Percentiles rank a stretch among this genome's conserved stretches.
These are phyloP conservation scores for Agonopterix heracliana DNA, from an alignment of 2,888 invertebrate genomes.

Conservation along the genomic window DNA sequence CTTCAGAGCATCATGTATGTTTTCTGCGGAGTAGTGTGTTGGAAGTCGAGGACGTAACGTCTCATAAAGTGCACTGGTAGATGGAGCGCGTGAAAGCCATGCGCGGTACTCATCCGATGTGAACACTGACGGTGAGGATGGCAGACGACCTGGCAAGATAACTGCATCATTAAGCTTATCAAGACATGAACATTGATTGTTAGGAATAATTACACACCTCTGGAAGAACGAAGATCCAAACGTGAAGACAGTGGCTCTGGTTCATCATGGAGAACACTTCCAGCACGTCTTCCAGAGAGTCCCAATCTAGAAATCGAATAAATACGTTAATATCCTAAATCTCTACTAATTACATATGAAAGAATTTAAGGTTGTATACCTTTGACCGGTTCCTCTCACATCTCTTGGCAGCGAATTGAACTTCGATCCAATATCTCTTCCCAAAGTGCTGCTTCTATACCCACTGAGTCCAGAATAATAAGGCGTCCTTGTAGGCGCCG, in stretches of 20 bases:
- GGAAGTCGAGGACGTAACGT: slow-evolving; percentile 90
- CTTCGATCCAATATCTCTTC: slow-evolving; percentile 79
- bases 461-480: slow-evolving; percentile 81
- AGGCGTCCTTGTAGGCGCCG: slow-evolving; percentile 83
- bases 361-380: slow-evolving; percentile 46
- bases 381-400: slow-evolving; percentile 75
- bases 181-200: too few relatives aligned
- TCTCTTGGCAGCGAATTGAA: slow-evolving; percentile 85
- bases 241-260: slow-evolving; percentile 68
- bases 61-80: slow-evolving; percentile 95
- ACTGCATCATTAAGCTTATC: neutral
- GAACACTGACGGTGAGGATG: slow-evolving; percentile 80
- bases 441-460: slow-evolving; percentile 67
- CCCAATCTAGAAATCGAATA: slow-evolving; percentile 42
- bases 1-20: slow-evolving; percentile 89
- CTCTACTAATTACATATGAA: neutral
- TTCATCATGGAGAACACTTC: slow-evolving; percentile 66
- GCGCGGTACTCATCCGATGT: slow-evolving; percentile 95
- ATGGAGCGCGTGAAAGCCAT: slow-evolving; percentile 93
- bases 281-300: slow-evolving; percentile 51
- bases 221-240: slow-evolving; percentile 69
- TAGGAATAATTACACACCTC: slow-evolving; percentile 36
- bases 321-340: neutral
- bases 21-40: slow-evolving; percentile 90
- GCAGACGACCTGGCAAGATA: slow-evolving; percentile 52